Base-by-base conservation (phyloP, 1,140 invertebrate species). In the Caenorhabditis briggsae region DNA sequence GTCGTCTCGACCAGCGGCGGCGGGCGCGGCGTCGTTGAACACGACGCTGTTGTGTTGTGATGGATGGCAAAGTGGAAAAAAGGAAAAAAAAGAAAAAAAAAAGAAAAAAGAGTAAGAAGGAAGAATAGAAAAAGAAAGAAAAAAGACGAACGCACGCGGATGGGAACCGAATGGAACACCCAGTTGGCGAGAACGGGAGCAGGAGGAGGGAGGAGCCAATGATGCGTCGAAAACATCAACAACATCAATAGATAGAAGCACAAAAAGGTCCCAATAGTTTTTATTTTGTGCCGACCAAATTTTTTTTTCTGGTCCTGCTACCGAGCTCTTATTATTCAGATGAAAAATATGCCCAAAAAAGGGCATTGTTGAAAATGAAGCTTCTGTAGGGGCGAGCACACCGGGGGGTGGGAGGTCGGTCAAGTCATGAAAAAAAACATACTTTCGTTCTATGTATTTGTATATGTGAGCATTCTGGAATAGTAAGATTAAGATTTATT, bases 191-290 rank as follows among this genome's bases (percentile, higher is more conserved):
- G 59, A 61, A 61, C 59, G 23, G 59, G 59, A 61, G 59, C 11
- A 61, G 70, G 70, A 41, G 70, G 70, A 78, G 70, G 33, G 70
- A 78, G 70, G 70, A 50, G 46, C 70, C 70, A 33, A 50, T 78
- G 70, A 78, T 78, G 43, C 70, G 70, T 78, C 70, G 70, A 78
- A 78, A 78, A 78, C 70, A 78, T 78, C 70, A 78, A 50, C 70
- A 78, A 78, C 70, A 78, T 78, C 70, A 78, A 78, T 78, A 48
- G 46, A 50, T 78, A 70, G 64, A 70, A 50, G 70, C 70, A 78
- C 70, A 78, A 53, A 78, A 78, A 50, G 46, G 70, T 78, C 70
- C 70, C 46, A 50, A 1, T 50, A 41, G 20, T 78, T 78, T 48
- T 50, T 48, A 50, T 78, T 46, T 50, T 50, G 46, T 48, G 43